Conservation (phyloP, 2,797 vertebrate genomes). For the Dicrostonyx torquatus region DNA sequence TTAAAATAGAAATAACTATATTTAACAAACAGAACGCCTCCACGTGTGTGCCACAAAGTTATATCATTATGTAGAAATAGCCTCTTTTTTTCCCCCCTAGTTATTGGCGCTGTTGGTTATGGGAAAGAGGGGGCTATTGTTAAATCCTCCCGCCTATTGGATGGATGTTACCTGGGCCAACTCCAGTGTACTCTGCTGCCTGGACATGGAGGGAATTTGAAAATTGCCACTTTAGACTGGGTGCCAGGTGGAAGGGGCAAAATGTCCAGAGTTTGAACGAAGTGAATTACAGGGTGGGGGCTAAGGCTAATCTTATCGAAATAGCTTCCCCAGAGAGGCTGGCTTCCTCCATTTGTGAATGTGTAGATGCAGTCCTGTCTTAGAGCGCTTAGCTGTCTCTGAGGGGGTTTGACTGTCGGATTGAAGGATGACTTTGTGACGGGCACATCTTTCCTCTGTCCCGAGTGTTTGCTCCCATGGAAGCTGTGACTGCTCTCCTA, state of each 20-base stretch:
- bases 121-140: constrained; percentile 44
- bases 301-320: constrained; percentile 44
- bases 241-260: constrained; percentile 34
- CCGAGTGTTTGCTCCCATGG: not conserved
- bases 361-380: not conserved
- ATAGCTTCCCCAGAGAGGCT: constrained; percentile 32
- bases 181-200: not conserved
- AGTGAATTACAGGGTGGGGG: constrained; percentile 40
- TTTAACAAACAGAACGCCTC: constrained; percentile 74
- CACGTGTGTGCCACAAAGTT: constrained; percentile 56
- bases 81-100: constrained; percentile 51
- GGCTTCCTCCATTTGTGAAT: constrained; percentile 15
- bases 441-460: too few relatives aligned
- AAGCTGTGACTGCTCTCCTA: not conserved
- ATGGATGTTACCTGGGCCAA: not conserved
- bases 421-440: not conserved
- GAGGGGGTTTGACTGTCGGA: not conserved
- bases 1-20: constrained; percentile 80
- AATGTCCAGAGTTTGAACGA: not conserved
- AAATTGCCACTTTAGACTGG: not conserved
- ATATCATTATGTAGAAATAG: constrained; percentile 78
- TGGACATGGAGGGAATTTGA: not conserved
- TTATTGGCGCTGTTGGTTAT: constrained; percentile 56
- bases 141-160: constrained; percentile 1
- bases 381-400: not conserved